Percentiles rank a stretch among this genome's conserved stretches.
These are phyloP conservation scores for Phaethornis superciliosus DNA, from an alignment of 2,113 vertebrate species.

Conservation along the genomic window DNA sequence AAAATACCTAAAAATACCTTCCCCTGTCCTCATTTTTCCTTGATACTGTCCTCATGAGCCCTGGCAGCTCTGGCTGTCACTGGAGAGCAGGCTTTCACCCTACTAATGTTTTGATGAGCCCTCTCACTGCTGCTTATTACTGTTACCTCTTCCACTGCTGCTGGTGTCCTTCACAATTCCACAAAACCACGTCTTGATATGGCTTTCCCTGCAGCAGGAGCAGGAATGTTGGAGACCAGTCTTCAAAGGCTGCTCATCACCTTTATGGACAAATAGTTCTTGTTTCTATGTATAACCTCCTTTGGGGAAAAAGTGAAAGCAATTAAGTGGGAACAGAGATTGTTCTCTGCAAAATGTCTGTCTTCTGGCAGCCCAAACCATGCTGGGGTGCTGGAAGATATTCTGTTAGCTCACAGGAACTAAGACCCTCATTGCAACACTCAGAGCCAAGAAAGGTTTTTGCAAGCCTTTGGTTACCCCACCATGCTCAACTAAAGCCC, in stretches of 20 bases:
- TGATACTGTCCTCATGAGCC: neutral
- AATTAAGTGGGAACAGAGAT: neutral
- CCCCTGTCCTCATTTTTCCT: neutral
- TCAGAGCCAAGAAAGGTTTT: neutral
- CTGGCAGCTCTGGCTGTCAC: neutral
- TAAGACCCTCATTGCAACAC: neutral
- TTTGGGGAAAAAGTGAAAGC: neutral
- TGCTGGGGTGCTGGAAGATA: accelerated
- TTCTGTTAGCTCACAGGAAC: accelerated
- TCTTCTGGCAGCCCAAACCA: neutral
- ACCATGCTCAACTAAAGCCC: neutral
- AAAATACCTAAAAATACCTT: neutral
- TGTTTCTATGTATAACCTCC: neutral
- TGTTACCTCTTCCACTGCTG: neutral
- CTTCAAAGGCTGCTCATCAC: neutral
- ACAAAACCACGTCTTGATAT: neutral
- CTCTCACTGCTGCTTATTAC: neutral
- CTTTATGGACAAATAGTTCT: neutral
- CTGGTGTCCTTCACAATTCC: neutral
- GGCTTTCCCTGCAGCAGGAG: neutral
- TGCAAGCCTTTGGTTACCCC: neutral
- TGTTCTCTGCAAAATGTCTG: neutral
- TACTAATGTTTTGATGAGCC: neutral
- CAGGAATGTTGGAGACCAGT: neutral
- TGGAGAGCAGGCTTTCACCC: slow-evolving; percentile 34